Conservation (phyloP, 2,797 vertebrate species). For the Aphelocoma californica region DNA sequence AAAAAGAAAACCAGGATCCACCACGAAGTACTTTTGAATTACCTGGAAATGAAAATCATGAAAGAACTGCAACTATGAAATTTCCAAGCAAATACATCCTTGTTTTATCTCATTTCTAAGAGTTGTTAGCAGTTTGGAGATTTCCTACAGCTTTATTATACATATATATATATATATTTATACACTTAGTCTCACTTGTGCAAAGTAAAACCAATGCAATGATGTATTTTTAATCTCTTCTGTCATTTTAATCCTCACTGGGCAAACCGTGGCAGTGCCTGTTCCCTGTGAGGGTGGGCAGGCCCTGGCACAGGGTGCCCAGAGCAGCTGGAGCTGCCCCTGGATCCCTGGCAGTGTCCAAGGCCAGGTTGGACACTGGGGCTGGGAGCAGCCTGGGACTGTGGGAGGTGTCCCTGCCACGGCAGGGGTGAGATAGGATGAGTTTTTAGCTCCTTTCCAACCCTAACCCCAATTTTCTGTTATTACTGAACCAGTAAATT, state of each 20-base stretch:
- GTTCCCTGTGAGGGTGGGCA: no score
- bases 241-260: neutral
- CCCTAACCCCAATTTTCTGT: neutral
- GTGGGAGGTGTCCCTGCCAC: neutral
- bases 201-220: neutral
- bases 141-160: conserved; percentile 56
- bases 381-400: neutral
- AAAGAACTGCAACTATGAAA: neutral
- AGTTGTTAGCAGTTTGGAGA: conserved; percentile 27
- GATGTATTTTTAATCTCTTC: conserved; percentile 10
- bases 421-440: neutral
- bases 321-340: no score
- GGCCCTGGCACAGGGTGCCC: no score
- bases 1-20: neutral
- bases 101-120: conserved; percentile 42
- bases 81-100: neutral
- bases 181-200: conserved; percentile 41
- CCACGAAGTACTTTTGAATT: neutral
- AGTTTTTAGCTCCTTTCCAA: neutral
- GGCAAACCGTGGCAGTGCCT: no score
- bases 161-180: conserved; percentile 17
- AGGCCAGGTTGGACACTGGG: neutral
- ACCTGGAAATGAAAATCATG: neutral
- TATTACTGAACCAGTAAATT: neutral
- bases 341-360: neutral